Conservation (phyloP, 1,140 invertebrate species). For the Zaprionus inermis region DNA sequence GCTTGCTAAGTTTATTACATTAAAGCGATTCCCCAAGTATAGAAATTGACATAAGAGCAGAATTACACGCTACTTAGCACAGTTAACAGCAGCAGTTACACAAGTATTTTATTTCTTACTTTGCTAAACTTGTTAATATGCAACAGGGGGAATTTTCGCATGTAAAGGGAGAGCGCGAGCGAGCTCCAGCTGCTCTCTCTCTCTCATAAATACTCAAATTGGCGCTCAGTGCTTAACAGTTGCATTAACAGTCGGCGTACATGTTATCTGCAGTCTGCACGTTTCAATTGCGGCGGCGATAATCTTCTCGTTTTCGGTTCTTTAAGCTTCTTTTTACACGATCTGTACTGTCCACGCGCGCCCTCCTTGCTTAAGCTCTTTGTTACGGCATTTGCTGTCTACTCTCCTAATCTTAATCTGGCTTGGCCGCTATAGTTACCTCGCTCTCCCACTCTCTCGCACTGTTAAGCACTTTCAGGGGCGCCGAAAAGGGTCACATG, state of each 20-base stretch:
- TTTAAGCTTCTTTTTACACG: not conserved
- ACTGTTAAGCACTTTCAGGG: conserved; percentile 13
- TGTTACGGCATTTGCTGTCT: not conserved
- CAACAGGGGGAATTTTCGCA: not conserved
- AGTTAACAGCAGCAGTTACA: not conserved
- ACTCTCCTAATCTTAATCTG: not conserved
- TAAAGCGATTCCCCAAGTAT: conserved; percentile 8
- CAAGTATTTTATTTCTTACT: not conserved
- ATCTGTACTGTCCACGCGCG: not conserved
- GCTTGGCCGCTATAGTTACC: too few relatives aligned
- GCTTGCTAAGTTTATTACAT: conserved; percentile 6
- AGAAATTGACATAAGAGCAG: conserved; percentile 12
- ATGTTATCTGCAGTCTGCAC: not conserved
- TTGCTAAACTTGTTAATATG: not conserved
- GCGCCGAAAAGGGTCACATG: conserved; percentile 28
- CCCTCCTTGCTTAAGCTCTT: not conserved
- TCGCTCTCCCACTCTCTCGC: not conserved
- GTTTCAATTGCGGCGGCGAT: not conserved
- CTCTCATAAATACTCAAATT: not conserved
- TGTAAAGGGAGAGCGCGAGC: too few relatives aligned
- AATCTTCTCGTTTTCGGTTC: not conserved
- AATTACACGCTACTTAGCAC: not conserved
- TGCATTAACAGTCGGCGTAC: not conserved
- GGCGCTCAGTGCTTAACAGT: not conserved
- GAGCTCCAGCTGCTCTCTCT: too few relatives aligned